Conservation (phyloP, 2,888 invertebrate genomes). For the Acanthosepion lycidas region DNA sequence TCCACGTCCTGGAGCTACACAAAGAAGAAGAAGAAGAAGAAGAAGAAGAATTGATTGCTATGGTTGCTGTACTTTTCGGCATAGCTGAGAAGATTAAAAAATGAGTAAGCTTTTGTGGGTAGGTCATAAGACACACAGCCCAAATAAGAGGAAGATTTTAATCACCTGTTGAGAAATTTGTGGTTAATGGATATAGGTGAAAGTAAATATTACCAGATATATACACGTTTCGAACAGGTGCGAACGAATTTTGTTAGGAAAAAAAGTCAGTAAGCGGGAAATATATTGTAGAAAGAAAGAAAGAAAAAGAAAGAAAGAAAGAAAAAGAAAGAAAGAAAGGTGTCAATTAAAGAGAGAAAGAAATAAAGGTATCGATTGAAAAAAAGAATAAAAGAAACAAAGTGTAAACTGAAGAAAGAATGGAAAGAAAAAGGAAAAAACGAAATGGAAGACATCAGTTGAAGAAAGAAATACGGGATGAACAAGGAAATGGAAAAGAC, state of each 20-base stretch:
- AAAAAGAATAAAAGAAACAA: neutral
- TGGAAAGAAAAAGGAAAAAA: neutral
- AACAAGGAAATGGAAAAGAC: neutral
- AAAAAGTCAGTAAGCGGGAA: neutral
- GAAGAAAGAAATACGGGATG: neutral
- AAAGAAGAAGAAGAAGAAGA: too few relatives aligned
- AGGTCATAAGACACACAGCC: neutral
- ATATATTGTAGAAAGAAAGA: neutral
- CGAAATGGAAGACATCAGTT: neutral
- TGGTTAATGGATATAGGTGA: neutral
- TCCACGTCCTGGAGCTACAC: too few relatives aligned
- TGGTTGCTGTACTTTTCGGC: neutral
- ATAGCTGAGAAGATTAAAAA: neutral
- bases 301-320: neutral
- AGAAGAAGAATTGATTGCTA: too few relatives aligned
- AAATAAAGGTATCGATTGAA: neutral
- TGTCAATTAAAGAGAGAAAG: neutral
- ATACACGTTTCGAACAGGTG: neutral
- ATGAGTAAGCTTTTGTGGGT: neutral
- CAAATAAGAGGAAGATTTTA: neutral
- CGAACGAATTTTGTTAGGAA: slow-evolving; percentile 12
- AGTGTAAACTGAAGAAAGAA: neutral
- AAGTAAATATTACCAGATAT: neutral
- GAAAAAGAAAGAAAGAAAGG: neutral
- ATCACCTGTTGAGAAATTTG: neutral